Evolutionary conservation across 1,140 invertebrate genomes (phyloP), one percentile per base, ranked within the genome.

Genomic region (Cylas formicarius): DNA sequence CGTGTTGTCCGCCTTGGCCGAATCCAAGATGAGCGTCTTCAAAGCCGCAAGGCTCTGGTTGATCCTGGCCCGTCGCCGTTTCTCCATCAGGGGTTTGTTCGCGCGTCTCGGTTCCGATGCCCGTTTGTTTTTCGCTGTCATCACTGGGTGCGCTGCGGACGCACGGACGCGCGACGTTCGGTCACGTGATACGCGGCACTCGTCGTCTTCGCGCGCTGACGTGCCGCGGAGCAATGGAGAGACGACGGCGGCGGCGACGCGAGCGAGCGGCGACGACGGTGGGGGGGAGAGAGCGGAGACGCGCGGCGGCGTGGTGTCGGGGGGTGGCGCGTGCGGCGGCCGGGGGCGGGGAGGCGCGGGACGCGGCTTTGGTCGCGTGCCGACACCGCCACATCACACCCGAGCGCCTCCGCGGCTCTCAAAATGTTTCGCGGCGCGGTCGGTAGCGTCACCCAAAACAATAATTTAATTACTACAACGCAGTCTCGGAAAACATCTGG

Each of bases 81-180:
- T 92, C 72, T 92, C 89, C 86, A 92, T 90, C 60, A 92, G 76
- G 57, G 89, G 89, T 73, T 92, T 92, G 65, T 88, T 89, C 44
- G 82, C 84, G 44, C 72, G 59, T 52, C 71, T 62, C 45, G 68
- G 69, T 53, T 63, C 62, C 9, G 57, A 39, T 28, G 56, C 40
- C 31, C 57, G 51, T 33, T 63, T 63, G 39, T 44, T 59, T 50
- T 65, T 65, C 18, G 63, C 63, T 41, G 63, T 65, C 63, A 63
- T 65, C 24, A 55, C 46, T 55, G 44, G 14, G 23, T 48, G 8
- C 8, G n/a, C 24, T 8, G 24, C 24, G 8, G 24, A 26, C 24
- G n/a, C 8, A 26, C 8, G 18, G 39, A 18, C 19, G 39, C 39
- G 40, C 24, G 7, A 17, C 13, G 13, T 6, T 16, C 11, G 11